These are phyloP conservation scores for Anoura caudifer DNA, from an alignment of 2,113 vertebrate species.

Conservation along the genomic window DNA sequence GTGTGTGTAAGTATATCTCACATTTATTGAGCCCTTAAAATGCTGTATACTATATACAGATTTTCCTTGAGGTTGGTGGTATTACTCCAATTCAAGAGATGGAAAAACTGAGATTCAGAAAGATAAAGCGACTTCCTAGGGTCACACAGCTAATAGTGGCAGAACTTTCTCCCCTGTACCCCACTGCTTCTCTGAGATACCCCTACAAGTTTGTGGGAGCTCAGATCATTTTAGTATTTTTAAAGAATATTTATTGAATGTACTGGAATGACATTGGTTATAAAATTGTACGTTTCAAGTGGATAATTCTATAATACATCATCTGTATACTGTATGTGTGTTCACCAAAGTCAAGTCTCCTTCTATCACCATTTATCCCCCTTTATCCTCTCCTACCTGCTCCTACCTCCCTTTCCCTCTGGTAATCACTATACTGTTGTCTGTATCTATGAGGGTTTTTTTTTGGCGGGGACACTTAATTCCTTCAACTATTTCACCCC, in stretches of 20 bases:
- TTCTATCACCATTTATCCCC: neutral
- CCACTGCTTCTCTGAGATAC: neutral
- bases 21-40: neutral
- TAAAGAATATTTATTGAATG: neutral
- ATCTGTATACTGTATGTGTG: neutral
- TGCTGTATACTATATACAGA: neutral
- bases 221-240: neutral
- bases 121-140: neutral
- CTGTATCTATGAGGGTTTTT: neutral
- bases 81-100: neutral
- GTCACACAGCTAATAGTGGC: neutral
- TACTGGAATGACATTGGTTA: neutral
- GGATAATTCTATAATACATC: neutral
- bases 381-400: neutral
- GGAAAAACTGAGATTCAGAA: conserved; percentile 11
- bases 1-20: neutral
- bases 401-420: neutral
- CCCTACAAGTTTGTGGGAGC: neutral
- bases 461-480: neutral
- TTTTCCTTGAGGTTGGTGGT: conserved; percentile 4
- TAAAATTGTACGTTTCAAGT: neutral
- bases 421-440: neutral
- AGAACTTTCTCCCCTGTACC: neutral
- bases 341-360: neutral
- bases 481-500: neutral